These are phyloP conservation scores for Oceanodroma leucorhoa DNA, from an alignment of 2,797 vertebrate genomes.

Conservation along the genomic window DNA sequence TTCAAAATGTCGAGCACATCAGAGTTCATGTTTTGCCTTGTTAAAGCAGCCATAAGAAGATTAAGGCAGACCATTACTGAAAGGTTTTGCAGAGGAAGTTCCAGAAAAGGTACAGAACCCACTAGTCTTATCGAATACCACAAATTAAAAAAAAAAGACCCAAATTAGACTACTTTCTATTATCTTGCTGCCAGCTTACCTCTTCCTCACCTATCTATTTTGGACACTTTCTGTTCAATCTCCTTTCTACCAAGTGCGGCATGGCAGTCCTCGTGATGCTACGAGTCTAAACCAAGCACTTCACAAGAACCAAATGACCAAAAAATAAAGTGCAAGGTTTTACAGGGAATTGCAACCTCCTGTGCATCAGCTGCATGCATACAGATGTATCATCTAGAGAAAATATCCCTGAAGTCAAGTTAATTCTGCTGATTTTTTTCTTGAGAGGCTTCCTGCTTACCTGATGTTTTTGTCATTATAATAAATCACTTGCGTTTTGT, in stretches of 20 bases:
- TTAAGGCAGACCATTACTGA: neutral
- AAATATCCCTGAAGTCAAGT: neutral
- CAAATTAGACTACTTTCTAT: neutral
- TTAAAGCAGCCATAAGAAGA: neutral
- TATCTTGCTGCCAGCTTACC: neutral
- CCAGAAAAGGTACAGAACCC: neutral
- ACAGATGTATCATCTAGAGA: neutral
- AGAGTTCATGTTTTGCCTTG: neutral
- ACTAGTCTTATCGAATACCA: accelerated
- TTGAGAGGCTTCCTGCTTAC: neutral
- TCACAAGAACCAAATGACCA: neutral
- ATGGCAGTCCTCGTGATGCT: neutral
- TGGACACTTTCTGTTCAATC: neutral
- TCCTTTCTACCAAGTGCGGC: neutral
- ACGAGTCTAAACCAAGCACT: neutral
- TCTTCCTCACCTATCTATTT: neutral
- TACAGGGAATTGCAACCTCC: neutral
- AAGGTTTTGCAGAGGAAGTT: neutral
- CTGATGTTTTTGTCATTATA: neutral
- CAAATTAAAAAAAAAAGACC: neutral
- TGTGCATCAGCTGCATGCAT: neutral
- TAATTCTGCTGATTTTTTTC: neutral
- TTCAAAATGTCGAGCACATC: neutral
- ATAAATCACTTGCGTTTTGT: neutral
- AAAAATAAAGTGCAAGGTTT: neutral